Percentiles rank a stretch among this genome's conserved stretches.
Evolutionary conservation across 1,140 invertebrate genomes (phyloP).

Genomic region (Zaprionus lachaisei): DNA sequence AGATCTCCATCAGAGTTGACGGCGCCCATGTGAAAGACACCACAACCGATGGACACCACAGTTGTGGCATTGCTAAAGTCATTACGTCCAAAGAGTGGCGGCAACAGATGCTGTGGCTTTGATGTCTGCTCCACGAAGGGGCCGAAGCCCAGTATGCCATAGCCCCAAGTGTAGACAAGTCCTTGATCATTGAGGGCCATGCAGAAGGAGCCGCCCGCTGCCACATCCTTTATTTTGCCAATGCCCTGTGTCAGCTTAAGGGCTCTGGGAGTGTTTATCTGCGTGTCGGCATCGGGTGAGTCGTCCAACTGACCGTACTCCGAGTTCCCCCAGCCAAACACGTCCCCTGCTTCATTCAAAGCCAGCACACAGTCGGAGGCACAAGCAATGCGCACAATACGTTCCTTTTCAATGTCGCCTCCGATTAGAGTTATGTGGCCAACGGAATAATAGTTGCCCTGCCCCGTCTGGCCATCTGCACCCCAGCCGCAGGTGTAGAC

Average conservation of each 20-base stretch:
- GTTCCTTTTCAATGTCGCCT: conserved; percentile 94
- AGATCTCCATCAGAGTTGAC: conserved; percentile 92
- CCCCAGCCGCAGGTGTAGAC: conserved; percentile 97
- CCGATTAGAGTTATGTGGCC: conserved; percentile 87
- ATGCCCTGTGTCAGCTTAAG: conserved; percentile 87
- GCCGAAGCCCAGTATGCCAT: conserved; percentile 94
- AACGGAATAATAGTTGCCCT: conserved; percentile 89
- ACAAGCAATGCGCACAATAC: conserved; percentile 92
- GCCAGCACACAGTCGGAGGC: conserved; percentile 95
- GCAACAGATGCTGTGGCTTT: conserved; percentile 90
- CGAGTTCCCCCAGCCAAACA: conserved; percentile 99
- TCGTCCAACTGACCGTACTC: conserved; percentile 94
- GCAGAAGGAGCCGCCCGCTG: conserved; percentile 94
- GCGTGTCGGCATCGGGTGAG: conserved; percentile 84
- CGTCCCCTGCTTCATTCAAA: conserved; percentile 94
- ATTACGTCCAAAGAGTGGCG: conserved; percentile 93
- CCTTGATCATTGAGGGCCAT: conserved; percentile 89
- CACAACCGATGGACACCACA: conserved; percentile 89
- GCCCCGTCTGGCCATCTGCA: conserved; percentile 97
- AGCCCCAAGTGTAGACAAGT: conserved; percentile 96
- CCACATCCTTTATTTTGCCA: conserved; percentile 93
- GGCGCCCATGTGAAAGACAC: conserved; percentile 92
- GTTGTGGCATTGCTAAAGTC: conserved; percentile 89
- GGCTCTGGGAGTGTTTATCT: conserved; percentile 89
- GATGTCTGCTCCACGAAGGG: conserved; percentile 89